A percentile compares a stretch with the other conserved stretches of the same genome.
phyloP scores from a whole-genome alignment of 2,113 vertebrate genomes.

The Maccullochella peelii region DNA sequence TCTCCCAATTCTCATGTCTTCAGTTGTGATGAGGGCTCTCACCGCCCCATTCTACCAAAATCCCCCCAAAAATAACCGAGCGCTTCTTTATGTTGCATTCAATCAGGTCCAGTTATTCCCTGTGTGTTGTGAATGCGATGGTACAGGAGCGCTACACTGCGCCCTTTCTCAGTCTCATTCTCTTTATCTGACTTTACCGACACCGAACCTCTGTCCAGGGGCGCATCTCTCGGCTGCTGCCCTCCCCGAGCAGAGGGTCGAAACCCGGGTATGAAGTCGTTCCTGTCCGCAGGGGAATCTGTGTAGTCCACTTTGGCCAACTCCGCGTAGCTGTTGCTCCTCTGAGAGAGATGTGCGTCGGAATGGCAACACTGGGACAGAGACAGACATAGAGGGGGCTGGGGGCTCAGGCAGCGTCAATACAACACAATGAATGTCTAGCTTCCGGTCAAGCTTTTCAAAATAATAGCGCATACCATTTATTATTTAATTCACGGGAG shows the following conservation, averaged over 20 bases:
- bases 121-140: conserved; percentile 25
- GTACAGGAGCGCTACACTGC: conserved; percentile 50
- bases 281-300: conserved; percentile 2
- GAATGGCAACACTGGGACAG: conserved; percentile 78
- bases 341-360: conserved; percentile 79
- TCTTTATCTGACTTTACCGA: conserved; percentile 62
- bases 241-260: background rate
- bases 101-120: conserved; percentile 45
- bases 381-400: conserved; percentile 35
- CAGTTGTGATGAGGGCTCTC: conserved; percentile 25
- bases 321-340: conserved; percentile 82
- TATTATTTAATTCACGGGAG: too few species aligned
- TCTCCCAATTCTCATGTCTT: conserved; percentile 62
- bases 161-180: conserved; percentile 55
- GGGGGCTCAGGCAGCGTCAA: conserved; percentile 32
- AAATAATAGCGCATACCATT: conserved; percentile 11
- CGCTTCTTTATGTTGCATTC: conserved; percentile 39
- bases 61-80: background rate
- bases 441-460: conserved; percentile 45
- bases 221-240: conserved; percentile 55
- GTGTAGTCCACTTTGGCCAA: conserved; percentile 54
- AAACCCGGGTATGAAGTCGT: background rate
- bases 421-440: fast-evolving
- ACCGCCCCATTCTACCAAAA: conserved; percentile 45
- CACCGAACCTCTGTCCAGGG: conserved; percentile 53